Conservation (phyloP, 2,113 vertebrate genomes). For the Elephas maximus region DNA sequence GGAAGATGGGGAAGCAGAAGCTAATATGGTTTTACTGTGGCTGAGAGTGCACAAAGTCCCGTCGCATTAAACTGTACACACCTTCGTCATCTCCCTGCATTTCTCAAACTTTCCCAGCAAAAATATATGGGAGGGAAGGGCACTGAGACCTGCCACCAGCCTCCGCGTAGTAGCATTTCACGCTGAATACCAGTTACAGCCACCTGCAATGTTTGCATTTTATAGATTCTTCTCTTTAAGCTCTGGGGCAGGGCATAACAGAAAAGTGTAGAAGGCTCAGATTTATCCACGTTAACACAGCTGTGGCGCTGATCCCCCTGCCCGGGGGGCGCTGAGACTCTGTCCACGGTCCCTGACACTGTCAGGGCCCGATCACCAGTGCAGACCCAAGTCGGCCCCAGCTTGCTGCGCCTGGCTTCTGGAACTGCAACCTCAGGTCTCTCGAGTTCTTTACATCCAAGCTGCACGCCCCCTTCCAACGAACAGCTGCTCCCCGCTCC, state of each 20-base stretch:
- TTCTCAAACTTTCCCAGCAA: constrained; percentile 20
- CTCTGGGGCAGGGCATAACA: neutral
- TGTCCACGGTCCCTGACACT: neutral
- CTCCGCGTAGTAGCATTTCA: neutral
- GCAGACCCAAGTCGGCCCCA: neutral
- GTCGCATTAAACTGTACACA: neutral
- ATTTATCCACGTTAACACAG: neutral
- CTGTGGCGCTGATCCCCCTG: neutral
- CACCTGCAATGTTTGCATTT: neutral
- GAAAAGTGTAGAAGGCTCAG: neutral
- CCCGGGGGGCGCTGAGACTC: neutral
- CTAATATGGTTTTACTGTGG: constrained; percentile 23
- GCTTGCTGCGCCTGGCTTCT: neutral
- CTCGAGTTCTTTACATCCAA: neutral
- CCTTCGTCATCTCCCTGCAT: neutral
- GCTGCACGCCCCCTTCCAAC: neutral
- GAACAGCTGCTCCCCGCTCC: neutral
- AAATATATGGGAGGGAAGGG: neutral
- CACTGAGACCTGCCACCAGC: neutral
- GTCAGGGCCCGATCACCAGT: neutral
- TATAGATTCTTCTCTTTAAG: neutral
- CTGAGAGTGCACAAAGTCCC: neutral
- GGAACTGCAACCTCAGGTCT: neutral
- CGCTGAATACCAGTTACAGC: neutral
- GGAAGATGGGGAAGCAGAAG: constrained; percentile 22